A percentile compares a stretch with the other conserved stretches of the same genome.
These are phyloP conservation scores for Chelonia mydas DNA, from an alignment of 2,797 vertebrate species.

Conservation along the genomic window DNA sequence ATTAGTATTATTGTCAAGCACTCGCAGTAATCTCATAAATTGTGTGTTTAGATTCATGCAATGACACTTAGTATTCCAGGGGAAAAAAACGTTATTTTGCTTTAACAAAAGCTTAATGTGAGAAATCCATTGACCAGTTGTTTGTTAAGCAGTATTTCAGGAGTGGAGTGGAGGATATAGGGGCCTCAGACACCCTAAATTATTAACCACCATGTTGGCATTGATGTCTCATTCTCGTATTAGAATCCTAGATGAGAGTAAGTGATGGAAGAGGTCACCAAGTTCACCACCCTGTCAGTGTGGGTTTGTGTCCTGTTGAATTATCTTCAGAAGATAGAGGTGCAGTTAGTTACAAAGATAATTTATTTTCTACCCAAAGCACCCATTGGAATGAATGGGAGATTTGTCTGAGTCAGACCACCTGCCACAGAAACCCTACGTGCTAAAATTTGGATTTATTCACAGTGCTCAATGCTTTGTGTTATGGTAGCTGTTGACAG, in stretches of 20 bases:
- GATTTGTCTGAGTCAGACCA: neutral
- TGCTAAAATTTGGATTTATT: neutral
- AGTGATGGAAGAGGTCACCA: neutral
- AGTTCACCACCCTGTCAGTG: neutral
- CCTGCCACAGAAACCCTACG: neutral
- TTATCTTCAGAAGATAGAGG: slow-evolving; percentile 11
- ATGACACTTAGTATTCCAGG: neutral
- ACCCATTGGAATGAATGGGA: neutral
- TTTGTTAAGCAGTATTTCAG: slow-evolving; percentile 47
- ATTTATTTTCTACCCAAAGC: slow-evolving; percentile 26
- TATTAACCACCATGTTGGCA: neutral
- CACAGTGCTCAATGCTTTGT: neutral
- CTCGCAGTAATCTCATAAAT: slow-evolving; percentile 36
- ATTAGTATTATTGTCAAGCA: neutral
- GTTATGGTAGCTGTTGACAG: neutral
- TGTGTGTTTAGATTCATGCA: neutral
- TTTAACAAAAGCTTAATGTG: slow-evolving; percentile 43
- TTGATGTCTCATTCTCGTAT: slow-evolving; percentile 14
- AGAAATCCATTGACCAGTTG: slow-evolving; percentile 35
- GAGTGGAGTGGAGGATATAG: slow-evolving; percentile 50
- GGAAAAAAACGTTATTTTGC: rapidly evolving
- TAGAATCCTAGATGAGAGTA: neutral
- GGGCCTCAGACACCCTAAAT: neutral
- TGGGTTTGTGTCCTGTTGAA: neutral
- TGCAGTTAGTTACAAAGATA: neutral